phyloP scores from a whole-genome alignment of 2,888 invertebrate genomes.

The Abrostola triplasia region DNA sequence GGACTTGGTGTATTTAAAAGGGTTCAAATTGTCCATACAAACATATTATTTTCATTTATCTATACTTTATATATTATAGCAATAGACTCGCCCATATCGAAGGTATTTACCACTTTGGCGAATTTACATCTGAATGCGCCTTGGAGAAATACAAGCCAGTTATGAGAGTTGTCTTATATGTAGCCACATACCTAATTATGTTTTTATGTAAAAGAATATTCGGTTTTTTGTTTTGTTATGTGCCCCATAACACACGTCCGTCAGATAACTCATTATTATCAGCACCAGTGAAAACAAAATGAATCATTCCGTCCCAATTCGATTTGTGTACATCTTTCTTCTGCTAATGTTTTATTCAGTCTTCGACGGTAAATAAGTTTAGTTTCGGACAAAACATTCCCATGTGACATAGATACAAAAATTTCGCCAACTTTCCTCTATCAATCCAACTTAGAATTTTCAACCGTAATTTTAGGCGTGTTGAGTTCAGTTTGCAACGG shows the following conservation, averaged over 20 bases:
- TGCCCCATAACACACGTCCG: constrained; percentile 45
- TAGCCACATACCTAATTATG: too few species aligned
- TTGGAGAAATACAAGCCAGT: too few species aligned
- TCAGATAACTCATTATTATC: constrained; percentile 60
- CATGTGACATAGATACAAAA: constrained; percentile 84
- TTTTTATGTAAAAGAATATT: too few species aligned
- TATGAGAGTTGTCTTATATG: too few species aligned
- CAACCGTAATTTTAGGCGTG: not conserved
- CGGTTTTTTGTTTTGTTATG: constrained; percentile 4
- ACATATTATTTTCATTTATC: too few species aligned
- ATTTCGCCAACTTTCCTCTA: constrained; percentile 62
- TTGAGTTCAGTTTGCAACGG: constrained; percentile 37
- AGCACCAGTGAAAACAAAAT: constrained; percentile 62
- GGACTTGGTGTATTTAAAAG: constrained; percentile 17
- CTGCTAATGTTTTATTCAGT: constrained; percentile 82
- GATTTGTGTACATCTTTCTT: constrained; percentile 74
- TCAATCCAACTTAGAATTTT: constrained; percentile 7
- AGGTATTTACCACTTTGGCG: too few species aligned
- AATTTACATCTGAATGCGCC: too few species aligned
- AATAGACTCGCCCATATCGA: too few species aligned
- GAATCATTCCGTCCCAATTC: constrained; percentile 73
- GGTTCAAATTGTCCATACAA: constrained; percentile 22
- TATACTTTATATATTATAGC: too few species aligned
- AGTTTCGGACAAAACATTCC: constrained; percentile 86
- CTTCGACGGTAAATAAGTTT: constrained; percentile 83